A percentile compares a stretch with the other conserved stretches of the same genome.
Evolutionary conservation across 2,888 invertebrate genomes (phyloP).

Genomic region (Boloria euphrosyne): DNA sequence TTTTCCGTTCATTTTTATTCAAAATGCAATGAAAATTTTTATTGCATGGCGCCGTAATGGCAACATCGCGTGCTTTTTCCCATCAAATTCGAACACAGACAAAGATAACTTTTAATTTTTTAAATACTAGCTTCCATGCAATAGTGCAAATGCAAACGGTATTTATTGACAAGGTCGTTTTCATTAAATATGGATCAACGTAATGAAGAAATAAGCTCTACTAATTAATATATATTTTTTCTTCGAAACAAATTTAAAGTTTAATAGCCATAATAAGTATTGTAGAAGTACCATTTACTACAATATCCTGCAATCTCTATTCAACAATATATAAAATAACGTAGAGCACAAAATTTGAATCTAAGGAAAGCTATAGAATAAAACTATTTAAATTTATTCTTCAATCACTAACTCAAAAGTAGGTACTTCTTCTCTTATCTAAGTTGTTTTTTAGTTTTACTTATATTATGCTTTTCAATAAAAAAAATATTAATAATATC

Average conservation of each 20-base stretch:
- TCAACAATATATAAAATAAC: no score
- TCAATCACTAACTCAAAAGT: no score
- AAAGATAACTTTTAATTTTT: slow-evolving; percentile 33
- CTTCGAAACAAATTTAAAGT: not conserved
- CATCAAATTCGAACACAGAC: slow-evolving; percentile 27
- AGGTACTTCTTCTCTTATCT: no score
- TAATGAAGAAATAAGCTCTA: slow-evolving; percentile 7
- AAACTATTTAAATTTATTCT: no score
- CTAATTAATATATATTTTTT: slow-evolving; percentile 14
- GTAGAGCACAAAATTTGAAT: no score
- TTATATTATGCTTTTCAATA: no score
- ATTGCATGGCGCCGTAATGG: slow-evolving; percentile 23
- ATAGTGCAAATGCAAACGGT: slow-evolving; percentile 23
- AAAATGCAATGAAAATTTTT: slow-evolving; percentile 23
- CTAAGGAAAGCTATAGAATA: no score
- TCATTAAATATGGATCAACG: slow-evolving; percentile 23
- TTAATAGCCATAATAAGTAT: no score
- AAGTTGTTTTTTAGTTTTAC: no score
- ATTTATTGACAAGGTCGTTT: slow-evolving; percentile 30
- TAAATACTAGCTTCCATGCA: slow-evolving; percentile 29
- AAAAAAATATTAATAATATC: no score
- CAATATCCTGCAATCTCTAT: no score
- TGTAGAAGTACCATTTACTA: no score
- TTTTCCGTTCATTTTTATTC: slow-evolving; percentile 3
- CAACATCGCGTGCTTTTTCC: slow-evolving; percentile 34